Evolutionary conservation across 2,797 vertebrate genomes (phyloP).

Genomic region (Dromococcyx pavoninus): DNA sequence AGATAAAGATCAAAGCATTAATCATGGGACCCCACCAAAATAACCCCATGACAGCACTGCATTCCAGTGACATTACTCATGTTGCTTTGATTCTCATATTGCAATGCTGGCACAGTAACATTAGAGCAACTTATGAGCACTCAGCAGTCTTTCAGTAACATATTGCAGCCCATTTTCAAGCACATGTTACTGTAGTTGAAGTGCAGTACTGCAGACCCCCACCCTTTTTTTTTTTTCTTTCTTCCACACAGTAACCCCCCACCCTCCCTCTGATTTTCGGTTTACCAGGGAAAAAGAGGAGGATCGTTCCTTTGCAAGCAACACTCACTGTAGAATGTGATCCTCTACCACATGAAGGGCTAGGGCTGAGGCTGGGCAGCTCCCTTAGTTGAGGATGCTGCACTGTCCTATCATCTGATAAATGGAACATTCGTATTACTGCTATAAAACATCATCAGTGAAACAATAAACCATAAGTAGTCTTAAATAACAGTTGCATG

Average conservation of each 20-base stretch:
- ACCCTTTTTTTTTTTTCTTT: too few species aligned
- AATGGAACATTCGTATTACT: background rate
- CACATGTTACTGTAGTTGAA: background rate
- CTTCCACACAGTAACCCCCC: too few species aligned
- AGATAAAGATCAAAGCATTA: conserved; percentile 18
- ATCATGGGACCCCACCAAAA: background rate
- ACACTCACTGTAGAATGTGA: accelerated
- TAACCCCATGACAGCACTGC: background rate
- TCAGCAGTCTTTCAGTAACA: background rate
- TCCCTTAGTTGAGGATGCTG: background rate
- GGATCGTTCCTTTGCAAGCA: background rate
- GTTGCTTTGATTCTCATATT: background rate
- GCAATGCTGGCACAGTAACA: background rate
- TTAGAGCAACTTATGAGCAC: background rate
- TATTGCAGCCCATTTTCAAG: background rate
- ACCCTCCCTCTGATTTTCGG: accelerated
- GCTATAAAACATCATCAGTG: background rate
- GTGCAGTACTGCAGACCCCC: background rate
- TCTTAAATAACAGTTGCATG: background rate
- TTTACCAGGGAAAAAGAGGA: background rate
- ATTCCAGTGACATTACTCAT: background rate
- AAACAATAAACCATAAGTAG: background rate
- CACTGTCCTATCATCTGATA: background rate
- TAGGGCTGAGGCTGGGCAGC: background rate
- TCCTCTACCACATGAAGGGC: background rate